phyloP scores from a whole-genome alignment of 2,888 invertebrate species.

The Diadegma fenestrale region DNA sequence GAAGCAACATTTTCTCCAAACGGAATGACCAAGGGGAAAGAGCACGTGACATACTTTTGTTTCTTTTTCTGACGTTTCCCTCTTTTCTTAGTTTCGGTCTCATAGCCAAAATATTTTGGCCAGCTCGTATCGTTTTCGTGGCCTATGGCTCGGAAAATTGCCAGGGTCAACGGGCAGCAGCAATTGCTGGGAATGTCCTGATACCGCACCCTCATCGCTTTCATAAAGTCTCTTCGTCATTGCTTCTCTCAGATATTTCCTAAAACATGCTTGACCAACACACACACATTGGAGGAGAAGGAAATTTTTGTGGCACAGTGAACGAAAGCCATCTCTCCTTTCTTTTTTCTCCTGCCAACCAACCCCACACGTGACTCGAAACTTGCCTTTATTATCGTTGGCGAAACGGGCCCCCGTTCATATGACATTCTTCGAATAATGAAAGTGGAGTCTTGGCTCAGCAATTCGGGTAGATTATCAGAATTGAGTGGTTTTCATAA shows the following conservation, averaged over 20 bases:
- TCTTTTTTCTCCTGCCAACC: neutral
- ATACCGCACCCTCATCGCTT: constrained; percentile 65
- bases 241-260: constrained; percentile 50
- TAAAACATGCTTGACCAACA: constrained; percentile 17
- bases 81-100: constrained; percentile 6
- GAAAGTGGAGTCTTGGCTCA: constrained; percentile 16
- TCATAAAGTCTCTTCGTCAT: constrained; percentile 62
- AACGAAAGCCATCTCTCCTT: constrained; percentile 16
- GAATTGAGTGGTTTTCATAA: neutral
- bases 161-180: constrained; percentile 62
- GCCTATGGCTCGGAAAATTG: constrained; percentile 74
- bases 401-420: constrained; percentile 8
- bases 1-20: constrained; percentile 38
- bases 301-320: constrained; percentile 16
- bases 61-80: constrained; percentile 39
- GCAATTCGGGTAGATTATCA: constrained; percentile 5
- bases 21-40: constrained; percentile 31
- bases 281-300: neutral
- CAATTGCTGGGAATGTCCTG: constrained; percentile 41
- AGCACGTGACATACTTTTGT: constrained; percentile 51
- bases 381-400: constrained; percentile 22
- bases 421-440: constrained; percentile 26
- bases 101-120: constrained; percentile 61
- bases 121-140: constrained; percentile 60
- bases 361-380: neutral